Conservation (phyloP, 2,797 vertebrate genomes). For the Phyllotis vaccarum region DNA sequence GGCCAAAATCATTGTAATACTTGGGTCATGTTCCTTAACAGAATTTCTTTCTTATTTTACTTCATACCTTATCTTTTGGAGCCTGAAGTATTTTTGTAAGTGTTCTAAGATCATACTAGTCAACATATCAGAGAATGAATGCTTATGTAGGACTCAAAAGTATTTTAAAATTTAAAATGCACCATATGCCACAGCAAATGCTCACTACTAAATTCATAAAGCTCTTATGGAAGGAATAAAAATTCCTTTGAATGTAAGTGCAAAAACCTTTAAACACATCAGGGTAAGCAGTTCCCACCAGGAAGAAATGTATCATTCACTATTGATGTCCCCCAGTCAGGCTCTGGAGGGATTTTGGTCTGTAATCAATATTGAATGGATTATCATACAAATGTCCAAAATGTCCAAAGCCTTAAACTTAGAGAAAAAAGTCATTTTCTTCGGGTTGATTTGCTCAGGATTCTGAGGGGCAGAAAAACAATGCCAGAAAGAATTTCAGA, state of each 20-base stretch:
- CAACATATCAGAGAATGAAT: slow-evolving; percentile 82
- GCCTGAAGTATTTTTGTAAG: slow-evolving; percentile 66
- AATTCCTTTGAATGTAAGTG: slow-evolving; percentile 75
- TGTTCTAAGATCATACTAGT: slow-evolving; percentile 72
- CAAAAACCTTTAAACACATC: slow-evolving; percentile 73
- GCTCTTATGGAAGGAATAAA: slow-evolving; percentile 77
- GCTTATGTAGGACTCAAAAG: slow-evolving; percentile 79
- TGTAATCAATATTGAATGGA: slow-evolving; percentile 33
- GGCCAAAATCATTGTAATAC: slow-evolving; percentile 32
- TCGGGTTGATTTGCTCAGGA: slow-evolving; percentile 5
- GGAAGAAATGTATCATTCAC: slow-evolving; percentile 58
- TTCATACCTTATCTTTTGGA: slow-evolving; percentile 66
- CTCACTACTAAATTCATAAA: slow-evolving; percentile 83
- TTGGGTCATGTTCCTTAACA: slow-evolving; percentile 49
- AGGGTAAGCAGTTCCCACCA: slow-evolving; percentile 54
- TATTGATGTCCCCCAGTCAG: not conserved
- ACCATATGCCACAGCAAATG: slow-evolving; percentile 85
- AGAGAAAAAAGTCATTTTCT: not conserved
- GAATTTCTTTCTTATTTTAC: slow-evolving; percentile 67
- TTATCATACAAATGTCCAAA: slow-evolving; percentile 37
- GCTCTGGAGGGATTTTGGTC: not conserved
- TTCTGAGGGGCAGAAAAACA: not conserved
- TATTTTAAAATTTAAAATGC: slow-evolving; percentile 82
- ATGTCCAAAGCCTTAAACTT: slow-evolving; percentile 40
- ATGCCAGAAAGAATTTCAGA: slow-evolving; percentile 12